Percentiles rank a stretch among this genome's conserved stretches.
Conservation (phyloP, 2,113 vertebrate genomes). For the Nibea albiflora region DNA sequence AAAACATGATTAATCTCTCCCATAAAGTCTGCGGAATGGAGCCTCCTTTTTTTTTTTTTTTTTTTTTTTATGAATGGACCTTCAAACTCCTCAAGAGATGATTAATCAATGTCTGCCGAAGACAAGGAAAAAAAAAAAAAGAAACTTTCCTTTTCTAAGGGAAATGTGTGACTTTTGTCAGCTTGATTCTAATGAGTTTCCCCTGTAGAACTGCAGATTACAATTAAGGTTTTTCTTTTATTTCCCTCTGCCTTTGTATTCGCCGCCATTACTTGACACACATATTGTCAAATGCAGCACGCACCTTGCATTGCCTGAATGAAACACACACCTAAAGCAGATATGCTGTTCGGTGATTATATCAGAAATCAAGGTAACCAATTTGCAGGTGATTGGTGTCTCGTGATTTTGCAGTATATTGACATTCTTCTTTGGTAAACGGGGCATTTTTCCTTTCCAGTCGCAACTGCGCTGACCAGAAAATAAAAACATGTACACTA, state of each 20-base stretch:
- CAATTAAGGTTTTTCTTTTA: slow-evolving; percentile 2
- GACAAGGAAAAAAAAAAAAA: slow-evolving; percentile 3
- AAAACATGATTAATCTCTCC: slow-evolving; percentile 77
- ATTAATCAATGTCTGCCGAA: slow-evolving; percentile 70
- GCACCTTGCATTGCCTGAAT: slow-evolving; percentile 12
- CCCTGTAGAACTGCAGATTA: slow-evolving; percentile 35
- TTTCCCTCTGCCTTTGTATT: slow-evolving; percentile 26
- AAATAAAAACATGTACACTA: slow-evolving; percentile 10
- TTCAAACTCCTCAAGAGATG: slow-evolving; percentile 67
- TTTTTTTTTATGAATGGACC: slow-evolving; percentile 65
- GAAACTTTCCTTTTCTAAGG: slow-evolving; percentile 30
- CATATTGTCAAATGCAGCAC: slow-evolving; percentile 27
- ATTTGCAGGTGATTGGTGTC: background rate
- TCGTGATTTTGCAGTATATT: background rate
- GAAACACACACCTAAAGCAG: background rate
- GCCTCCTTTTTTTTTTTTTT: slow-evolving; percentile 49
- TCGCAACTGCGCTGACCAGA: background rate
- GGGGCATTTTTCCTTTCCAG: background rate
- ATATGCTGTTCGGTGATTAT: background rate
- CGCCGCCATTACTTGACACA: slow-evolving; percentile 27
- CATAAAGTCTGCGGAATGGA: slow-evolving; percentile 57
- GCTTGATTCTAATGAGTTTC: slow-evolving; percentile 52
- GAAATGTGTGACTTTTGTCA: slow-evolving; percentile 50
- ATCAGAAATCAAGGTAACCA: background rate
- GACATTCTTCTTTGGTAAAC: background rate